Conservation (phyloP, 1,140 invertebrate genomes). For the Triops cancriformis region DNA sequence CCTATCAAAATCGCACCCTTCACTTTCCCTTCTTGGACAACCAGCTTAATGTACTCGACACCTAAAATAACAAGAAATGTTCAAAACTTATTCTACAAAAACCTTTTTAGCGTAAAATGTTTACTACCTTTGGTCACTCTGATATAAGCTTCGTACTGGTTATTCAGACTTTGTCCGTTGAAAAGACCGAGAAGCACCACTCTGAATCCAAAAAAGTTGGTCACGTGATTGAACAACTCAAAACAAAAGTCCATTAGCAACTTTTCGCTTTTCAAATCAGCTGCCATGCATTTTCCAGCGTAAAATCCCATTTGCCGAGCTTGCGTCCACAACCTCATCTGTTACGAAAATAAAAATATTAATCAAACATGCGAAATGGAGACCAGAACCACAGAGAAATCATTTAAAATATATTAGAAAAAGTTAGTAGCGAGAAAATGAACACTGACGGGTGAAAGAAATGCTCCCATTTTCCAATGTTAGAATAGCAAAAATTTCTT, state of each 20-base stretch:
- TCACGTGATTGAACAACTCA: slow-evolving; percentile 94
- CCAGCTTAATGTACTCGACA: slow-evolving; percentile 82
- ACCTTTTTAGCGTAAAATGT: slow-evolving; percentile 19
- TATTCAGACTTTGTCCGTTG: slow-evolving; percentile 81
- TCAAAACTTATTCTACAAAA: slow-evolving; percentile 26
- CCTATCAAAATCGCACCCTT: slow-evolving; percentile 93
- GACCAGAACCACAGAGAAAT: background rate
- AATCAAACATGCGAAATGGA: background rate
- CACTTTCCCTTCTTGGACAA: slow-evolving; percentile 73
- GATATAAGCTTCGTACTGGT: slow-evolving; percentile 77
- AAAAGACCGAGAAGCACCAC: slow-evolving; percentile 87
- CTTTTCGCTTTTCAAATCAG: slow-evolving; percentile 51
- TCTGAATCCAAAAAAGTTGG: slow-evolving; percentile 89
- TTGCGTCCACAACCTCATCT: slow-evolving; percentile 96
- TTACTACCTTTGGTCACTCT: slow-evolving; percentile 62
- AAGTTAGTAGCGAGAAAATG: too few species aligned
- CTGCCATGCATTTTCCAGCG: slow-evolving; percentile 82
- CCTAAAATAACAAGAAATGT: slow-evolving; percentile 35
- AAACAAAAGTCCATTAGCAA: slow-evolving; percentile 76
- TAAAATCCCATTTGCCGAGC: slow-evolving; percentile 94
- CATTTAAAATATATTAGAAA: too few species aligned
- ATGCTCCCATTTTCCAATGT: too few species aligned
- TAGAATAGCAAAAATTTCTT: too few species aligned
- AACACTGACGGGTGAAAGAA: too few species aligned
- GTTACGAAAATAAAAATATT: slow-evolving; percentile 28